phyloP scores from a whole-genome alignment of 23 tunicate species.

The Aplidium turbinatum region DNA sequence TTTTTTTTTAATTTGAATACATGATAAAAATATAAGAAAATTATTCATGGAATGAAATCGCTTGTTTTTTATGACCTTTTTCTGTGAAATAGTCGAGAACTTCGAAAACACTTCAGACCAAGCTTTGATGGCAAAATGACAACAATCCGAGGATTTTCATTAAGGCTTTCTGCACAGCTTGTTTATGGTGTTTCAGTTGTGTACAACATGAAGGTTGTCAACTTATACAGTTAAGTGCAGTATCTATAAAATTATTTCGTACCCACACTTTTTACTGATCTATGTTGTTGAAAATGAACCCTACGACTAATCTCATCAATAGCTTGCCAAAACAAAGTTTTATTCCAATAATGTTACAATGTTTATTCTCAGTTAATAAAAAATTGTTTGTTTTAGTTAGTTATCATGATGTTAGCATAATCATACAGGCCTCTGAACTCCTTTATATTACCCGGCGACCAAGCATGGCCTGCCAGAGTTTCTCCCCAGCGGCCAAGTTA shows the following conservation, averaged over 20 bases:
- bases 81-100: constrained; percentile 30
- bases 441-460: no score
- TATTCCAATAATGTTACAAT: neutral
- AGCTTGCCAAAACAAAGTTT: neutral
- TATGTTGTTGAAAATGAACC: constrained; percentile 2
- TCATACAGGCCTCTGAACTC: no score
- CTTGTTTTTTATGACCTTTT: no score
- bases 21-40: no score
- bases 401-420: no score
- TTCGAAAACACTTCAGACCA: constrained; percentile 31
- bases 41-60: no score
- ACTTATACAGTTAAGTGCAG: constrained; percentile 37
- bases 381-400: neutral
- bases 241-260: neutral
- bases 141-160: constrained; percentile 51
- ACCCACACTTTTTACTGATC: neutral
- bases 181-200: constrained; percentile 60
- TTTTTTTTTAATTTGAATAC: no score
- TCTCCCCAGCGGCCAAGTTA: no score
- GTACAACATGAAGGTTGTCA: constrained; percentile 44
- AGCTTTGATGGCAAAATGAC: constrained; percentile 41
- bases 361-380: neutral
- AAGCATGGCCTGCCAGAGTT: no score
- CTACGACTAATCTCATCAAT: neutral
- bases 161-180: constrained; percentile 69